Conservation (phyloP, 2,113 vertebrate genomes). For the Gadus chalcogrammus region DNA sequence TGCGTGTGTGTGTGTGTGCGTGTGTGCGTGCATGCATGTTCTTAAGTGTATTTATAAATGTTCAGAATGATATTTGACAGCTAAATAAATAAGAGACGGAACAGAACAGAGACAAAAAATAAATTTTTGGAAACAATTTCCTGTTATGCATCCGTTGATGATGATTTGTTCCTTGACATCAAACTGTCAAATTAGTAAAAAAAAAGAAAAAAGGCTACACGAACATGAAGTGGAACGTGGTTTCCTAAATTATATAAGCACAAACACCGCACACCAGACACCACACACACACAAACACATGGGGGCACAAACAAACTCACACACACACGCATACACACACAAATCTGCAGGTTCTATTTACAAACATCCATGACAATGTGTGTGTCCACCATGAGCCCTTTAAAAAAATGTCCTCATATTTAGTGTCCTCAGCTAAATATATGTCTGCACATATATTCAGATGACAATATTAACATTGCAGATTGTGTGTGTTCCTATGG, state of each 20-base stretch:
- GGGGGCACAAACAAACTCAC: not conserved
- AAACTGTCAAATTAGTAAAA: slow-evolving; percentile 27
- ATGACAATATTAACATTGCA: too few relatives aligned
- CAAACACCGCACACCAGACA: too few relatives aligned
- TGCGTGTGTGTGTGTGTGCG: not conserved
- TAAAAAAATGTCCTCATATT: too few relatives aligned
- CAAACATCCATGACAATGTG: not conserved
- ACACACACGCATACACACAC: not conserved
- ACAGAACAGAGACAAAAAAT: slow-evolving; percentile 40
- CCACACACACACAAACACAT: not conserved
- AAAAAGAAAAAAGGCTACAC: not conserved
- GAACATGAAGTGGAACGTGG: too few relatives aligned
- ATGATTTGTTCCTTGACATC: slow-evolving; percentile 36
- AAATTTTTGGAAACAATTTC: slow-evolving; percentile 10
- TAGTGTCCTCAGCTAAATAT: not conserved
- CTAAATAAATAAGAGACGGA: slow-evolving; percentile 54
- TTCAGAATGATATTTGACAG: slow-evolving; percentile 31
- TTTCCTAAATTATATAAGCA: too few relatives aligned
- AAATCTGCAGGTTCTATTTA: not conserved
- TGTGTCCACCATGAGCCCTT: too few relatives aligned
- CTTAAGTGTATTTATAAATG: not conserved
- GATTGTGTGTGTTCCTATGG: not conserved
- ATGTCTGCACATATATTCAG: not conserved
- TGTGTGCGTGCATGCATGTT: not conserved
- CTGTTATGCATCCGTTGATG: slow-evolving; percentile 36